Percentiles rank a stretch among this genome's conserved stretches.
Conservation (phyloP, 2,113 vertebrate species). For the Entelurus aequoreus region DNA sequence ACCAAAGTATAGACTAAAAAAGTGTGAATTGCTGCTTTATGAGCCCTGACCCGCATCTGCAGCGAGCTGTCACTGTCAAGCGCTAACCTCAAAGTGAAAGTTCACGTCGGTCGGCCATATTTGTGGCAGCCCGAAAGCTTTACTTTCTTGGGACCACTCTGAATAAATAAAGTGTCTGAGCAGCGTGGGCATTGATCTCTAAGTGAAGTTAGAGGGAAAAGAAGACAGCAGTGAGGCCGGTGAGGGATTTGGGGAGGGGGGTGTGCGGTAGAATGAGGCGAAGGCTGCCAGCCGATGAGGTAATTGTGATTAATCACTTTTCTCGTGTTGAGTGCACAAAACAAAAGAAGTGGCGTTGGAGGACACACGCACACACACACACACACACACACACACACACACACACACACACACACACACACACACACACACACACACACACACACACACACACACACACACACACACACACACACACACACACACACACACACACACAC, state of each 20-base stretch:
- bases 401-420: too few species aligned
- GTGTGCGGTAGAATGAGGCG: conserved; percentile 40
- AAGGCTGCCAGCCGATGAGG: conserved; percentile 52
- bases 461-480: not conserved
- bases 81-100: conserved; percentile 34
- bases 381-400: not conserved
- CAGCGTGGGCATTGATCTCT: conserved; percentile 66
- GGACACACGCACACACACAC: conserved; percentile 32
- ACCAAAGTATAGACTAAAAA: conserved; percentile 9
- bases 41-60: conserved; percentile 23
- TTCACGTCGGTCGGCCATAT: conserved; percentile 33
- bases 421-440: not conserved
- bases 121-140: conserved; percentile 40
- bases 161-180: conserved; percentile 63
- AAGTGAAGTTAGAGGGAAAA: conserved; percentile 42
- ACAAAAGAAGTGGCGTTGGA: conserved; percentile 61
- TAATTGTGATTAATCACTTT: conserved; percentile 74
- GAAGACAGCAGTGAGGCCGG: conserved; percentile 22
- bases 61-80: conserved; percentile 44
- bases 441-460: conserved; percentile 15
- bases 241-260: conserved; percentile 26
- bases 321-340: conserved; percentile 64
- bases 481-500: conserved; percentile 15
- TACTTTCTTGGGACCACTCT: conserved; percentile 43
- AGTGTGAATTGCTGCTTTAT: conserved; percentile 15